A percentile compares a stretch with the other conserved stretches of the same genome.
Conservation (phyloP, 1,140 invertebrate genomes). For the Leptopilina boulardi region DNA sequence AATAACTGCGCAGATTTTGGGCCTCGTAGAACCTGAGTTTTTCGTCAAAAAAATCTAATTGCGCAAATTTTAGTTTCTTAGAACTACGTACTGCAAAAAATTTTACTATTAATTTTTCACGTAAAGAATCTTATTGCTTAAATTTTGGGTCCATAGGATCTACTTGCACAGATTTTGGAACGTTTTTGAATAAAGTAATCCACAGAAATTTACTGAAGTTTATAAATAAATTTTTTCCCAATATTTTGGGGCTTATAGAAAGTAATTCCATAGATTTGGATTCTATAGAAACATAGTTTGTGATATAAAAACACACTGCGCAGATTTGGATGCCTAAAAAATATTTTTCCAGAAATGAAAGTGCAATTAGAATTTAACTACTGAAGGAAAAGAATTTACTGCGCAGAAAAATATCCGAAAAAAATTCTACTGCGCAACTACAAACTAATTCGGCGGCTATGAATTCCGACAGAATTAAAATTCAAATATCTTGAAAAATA, state of each 20-base stretch:
- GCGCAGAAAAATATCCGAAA: not conserved
- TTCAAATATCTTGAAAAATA: not conserved
- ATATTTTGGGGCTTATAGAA: too few relatives aligned
- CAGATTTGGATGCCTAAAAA: not conserved
- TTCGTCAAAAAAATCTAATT: not conserved
- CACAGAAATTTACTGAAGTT: too few relatives aligned
- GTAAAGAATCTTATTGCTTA: too few relatives aligned
- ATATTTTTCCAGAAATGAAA: not conserved
- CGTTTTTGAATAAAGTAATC: too few relatives aligned
- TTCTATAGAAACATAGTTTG: too few relatives aligned
- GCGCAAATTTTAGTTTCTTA: not conserved
- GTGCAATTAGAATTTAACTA: not conserved
- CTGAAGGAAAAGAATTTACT: not conserved
- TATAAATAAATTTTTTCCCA: too few relatives aligned
- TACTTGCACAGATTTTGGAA: too few relatives aligned
- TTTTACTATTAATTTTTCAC: not conserved
- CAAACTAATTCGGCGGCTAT: not conserved
- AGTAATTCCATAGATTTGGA: too few relatives aligned
- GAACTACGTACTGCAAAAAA: slow-evolving; percentile 38
- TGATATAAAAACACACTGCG: not conserved
- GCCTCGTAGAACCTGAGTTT: too few relatives aligned
- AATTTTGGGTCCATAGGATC: too few relatives aligned
- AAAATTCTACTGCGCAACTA: not conserved
- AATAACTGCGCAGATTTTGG: not conserved
- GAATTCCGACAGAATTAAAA: not conserved